Base-by-base conservation (phyloP, 2,113 vertebrate species). In the Hemiscyllium ocellatum region DNA sequence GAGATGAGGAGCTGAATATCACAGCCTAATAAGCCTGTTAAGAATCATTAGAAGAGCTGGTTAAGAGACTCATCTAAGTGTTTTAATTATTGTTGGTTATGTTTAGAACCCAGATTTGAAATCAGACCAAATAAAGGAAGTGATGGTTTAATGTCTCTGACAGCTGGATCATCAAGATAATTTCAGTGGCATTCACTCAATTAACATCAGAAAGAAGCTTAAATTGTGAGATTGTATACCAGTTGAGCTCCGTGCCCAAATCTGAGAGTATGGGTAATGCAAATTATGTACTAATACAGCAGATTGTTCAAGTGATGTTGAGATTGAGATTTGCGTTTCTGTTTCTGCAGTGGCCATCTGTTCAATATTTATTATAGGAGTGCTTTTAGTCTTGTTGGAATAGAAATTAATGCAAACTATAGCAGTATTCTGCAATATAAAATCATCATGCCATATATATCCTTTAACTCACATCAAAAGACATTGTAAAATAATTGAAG, bases 381-480 rank as follows among this genome's bases (percentile, higher is more conserved):
- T 95, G 68, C 68, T 33, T 95, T 95, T 95, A 29, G 42, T 24
- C 94, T 50, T 52, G 29, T 72, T 95, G 94, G 37, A 76, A 52
- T 72, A 70, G 94, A 76, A 95, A 95, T 95, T 72, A 70, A 95
- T 70, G 47, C 89, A 93, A 93, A 42, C 61, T 37, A 61, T n/a
- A 66, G 89, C 94, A 72, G 19, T 95, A 42, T 52, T 72, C 47
- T 26, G n/a, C 20, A 76, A 76, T 24, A 95, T 95, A 76, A 95
- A 95, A 95, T 72, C 69, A 72, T 95, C 37, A 95, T 52, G 94
- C 42, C 47, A 72, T 42, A 94, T 42, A 94, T 94, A 70, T 94
- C 47, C 65, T 26, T 13, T 95, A 95, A 95, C 69, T 95, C 69
- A 33, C 94, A 95, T 72, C 69, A 95, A 95, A 72, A 17, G 37